phyloP scores from a whole-genome alignment of 2,888 invertebrate genomes.

The Apocheima hispidaria region DNA sequence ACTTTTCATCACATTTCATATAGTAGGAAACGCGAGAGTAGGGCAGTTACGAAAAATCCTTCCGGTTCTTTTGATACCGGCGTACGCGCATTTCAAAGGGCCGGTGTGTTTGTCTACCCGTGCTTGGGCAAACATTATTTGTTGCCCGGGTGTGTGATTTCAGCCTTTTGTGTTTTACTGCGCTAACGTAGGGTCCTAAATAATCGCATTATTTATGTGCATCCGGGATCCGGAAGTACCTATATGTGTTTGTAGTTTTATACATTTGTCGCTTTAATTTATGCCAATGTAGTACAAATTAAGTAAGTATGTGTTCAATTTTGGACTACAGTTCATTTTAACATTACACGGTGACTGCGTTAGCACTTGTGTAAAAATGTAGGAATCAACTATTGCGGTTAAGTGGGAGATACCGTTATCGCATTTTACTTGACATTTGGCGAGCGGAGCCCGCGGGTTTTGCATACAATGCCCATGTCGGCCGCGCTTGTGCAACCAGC shows the following conservation, averaged over 20 bases:
- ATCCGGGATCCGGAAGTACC: constrained; percentile 56
- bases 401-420: constrained; percentile 56
- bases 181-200: constrained; percentile 56
- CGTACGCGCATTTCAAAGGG: constrained; percentile 70
- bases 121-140: constrained; percentile 74
- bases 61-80: constrained; percentile 78
- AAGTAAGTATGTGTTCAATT: neutral
- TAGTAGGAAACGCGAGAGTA: constrained; percentile 47
- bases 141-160: constrained; percentile 69
- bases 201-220: constrained; percentile 69
- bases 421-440: constrained; percentile 70
- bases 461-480: constrained; percentile 84
- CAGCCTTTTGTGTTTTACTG: constrained; percentile 65
- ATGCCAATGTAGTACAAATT: neutral
- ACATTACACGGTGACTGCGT: neutral
- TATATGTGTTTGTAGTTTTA: constrained; percentile 15
- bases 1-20: constrained; percentile 50
- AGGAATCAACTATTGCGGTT: neutral
- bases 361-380: constrained; percentile 1
- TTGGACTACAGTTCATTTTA: neutral
- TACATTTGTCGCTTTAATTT: constrained; percentile 22
- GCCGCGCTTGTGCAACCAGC: constrained; percentile 73
- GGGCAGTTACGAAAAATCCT: constrained; percentile 66
- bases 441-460: constrained; percentile 66
- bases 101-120: constrained; percentile 66